Percentiles rank a stretch among this genome's conserved stretches.
Evolutionary conservation across 2,888 invertebrate genomes (phyloP).

Genomic region (Isoperla grammatica): DNA sequence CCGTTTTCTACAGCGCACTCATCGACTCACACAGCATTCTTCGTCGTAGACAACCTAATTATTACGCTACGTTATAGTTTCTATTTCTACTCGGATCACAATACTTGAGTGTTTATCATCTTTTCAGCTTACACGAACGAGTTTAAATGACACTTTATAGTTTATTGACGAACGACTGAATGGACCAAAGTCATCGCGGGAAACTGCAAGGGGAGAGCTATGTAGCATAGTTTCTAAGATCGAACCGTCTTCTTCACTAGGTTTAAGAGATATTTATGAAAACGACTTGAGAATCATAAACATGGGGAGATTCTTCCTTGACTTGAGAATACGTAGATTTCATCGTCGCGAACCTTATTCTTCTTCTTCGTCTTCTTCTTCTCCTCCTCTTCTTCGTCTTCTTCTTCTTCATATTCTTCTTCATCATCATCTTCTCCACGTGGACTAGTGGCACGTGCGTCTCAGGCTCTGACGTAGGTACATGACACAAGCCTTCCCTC

Average conservation of each 20-base stretch:
- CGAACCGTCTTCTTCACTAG: not conserved
- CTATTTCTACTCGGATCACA: no score
- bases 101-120: no score
- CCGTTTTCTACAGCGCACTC: not conserved
- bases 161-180: not conserved
- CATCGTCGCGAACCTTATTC: slow-evolving; percentile 17
- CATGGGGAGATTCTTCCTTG: slow-evolving; percentile 24
- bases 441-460: slow-evolving; percentile 31
- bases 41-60: no score
- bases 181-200: not conserved
- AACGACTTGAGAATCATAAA: slow-evolving; percentile 28
- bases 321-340: slow-evolving; percentile 1
- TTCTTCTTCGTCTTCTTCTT: slow-evolving; percentile 11
- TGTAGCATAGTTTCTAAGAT: slow-evolving; percentile 10
- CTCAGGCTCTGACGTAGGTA: slow-evolving; percentile 60
- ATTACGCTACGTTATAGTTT: no score
- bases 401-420: not conserved
- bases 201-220: slow-evolving; percentile 14
- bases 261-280: not conserved
- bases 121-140: no score
- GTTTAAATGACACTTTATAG: no score
- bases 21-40: no score
- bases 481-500: slow-evolving; percentile 56
- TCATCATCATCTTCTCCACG: not conserved
- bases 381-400: slow-evolving; percentile 5